Evolutionary conservation across 2,113 vertebrate species (phyloP), one percentile per base, ranked within the genome.

Genomic region (Catharus bicknelli): DNA sequence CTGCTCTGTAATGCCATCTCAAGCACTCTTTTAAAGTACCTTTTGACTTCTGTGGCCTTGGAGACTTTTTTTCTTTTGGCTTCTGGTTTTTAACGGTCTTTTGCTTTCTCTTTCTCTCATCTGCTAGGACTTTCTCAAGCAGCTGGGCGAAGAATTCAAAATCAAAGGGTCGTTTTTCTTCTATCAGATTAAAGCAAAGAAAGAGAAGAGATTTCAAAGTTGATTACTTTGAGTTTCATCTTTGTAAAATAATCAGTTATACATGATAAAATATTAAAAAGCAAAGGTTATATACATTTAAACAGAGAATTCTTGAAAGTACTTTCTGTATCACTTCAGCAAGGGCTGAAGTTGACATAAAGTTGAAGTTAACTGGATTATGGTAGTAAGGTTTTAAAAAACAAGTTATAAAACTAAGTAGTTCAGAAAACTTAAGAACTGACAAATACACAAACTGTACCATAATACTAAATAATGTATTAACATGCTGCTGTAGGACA

Each of bases 61-160:
- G 76, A 12, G 94, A 38, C 61, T 96, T 97, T 87, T 96, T 97
- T 84, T 97, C 96, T 86, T 96, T 97, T 90, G 88, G 76, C 67
- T 62, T 95, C 23, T 96, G 88, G 76, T 43, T 93, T 97, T 97
- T 97, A 92, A 94, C 90, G 50, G 88, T 92, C 96, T 99, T 97
- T 75, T 97, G 97, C 85, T 97, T 99, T 90, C 96, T 98, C 91
- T 96, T 98, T 86, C 98, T 96, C 83, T 99, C 98, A 82, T 98
- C 97, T 85, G 98, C 98, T 79, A 99, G 95, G 81, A 99, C 98
- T 93, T 98, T 99, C 76, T 98, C 98, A 74, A 99, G 98, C 62
- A 99, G 97, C 72, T 98, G 98, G 38, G 98, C 98, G 96, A 99
- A 99, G 96, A 98, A 99, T 82, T 99, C 98, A 58, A 99, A 98